A percentile compares a stretch with the other conserved stretches of the same genome.
phyloP scores from a whole-genome alignment of 2,113 vertebrate genomes.

The Gnathochromis pfefferi region DNA sequence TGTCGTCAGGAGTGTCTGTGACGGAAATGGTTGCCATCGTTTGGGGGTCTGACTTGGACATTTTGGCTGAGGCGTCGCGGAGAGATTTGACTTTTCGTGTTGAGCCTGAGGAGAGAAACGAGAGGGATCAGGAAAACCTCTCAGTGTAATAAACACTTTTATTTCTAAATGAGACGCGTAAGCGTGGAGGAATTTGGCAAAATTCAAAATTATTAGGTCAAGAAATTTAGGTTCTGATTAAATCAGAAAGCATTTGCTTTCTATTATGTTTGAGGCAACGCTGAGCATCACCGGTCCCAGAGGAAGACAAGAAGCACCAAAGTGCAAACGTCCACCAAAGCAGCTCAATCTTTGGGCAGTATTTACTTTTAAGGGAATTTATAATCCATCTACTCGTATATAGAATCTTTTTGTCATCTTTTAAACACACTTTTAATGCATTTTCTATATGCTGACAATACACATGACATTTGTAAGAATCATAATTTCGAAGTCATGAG shows the following conservation, averaged over 20 bases:
- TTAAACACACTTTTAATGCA: background rate
- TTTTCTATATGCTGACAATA: background rate
- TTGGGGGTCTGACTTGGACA: conserved; percentile 95
- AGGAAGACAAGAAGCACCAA: background rate
- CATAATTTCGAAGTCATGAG: rapidly evolving
- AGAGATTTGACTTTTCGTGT: conserved; percentile 89
- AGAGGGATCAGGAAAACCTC: background rate
- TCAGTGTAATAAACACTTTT: background rate
- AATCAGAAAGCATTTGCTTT: background rate
- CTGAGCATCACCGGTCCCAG: background rate
- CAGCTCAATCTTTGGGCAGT: background rate
- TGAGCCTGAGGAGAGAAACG: conserved; percentile 59
- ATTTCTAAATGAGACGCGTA: background rate
- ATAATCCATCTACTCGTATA: background rate
- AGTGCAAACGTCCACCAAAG: background rate
- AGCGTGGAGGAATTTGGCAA: background rate
- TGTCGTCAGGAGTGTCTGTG: conserved; percentile 83
- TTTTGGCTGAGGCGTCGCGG: conserved; percentile 84
- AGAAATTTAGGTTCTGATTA: background rate
- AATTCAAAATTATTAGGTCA: background rate
- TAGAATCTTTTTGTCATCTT: background rate
- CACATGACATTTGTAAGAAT: background rate
- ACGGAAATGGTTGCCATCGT: conserved; percentile 79
- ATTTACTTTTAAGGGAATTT: background rate
- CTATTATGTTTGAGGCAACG: background rate